Evolutionary conservation across 2,797 vertebrate species (phyloP), one percentile per base, ranked within the genome.

Genomic region (Odontamblyopus rebecca): DNA sequence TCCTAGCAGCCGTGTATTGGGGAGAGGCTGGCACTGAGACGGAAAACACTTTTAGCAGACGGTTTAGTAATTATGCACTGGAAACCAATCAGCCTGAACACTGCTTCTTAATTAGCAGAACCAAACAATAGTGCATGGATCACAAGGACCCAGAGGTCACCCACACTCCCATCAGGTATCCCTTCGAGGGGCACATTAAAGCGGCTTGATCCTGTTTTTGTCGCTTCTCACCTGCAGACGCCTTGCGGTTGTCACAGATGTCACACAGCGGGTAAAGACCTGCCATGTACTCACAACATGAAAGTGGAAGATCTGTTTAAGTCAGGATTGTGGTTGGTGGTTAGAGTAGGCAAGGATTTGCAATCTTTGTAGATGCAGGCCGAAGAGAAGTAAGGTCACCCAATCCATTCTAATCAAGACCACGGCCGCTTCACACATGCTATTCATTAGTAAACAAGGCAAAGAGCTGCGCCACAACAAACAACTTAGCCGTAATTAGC

Each of bases 31-130:
- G 89, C 81, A 72, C 80, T 88, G 82, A 75, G 83, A 91, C 70
- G 79, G 87, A 92, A 92, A 91, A 86, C 86, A 72, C 85, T 90
- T 90, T 89, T 85, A 82, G 90, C 90, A 93, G 91, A 90, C 87
- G 89, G 89, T 89, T 92, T 91, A 67, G 87, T 94, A 95, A 94
- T 94, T 94, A 92, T 88, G 92, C 89, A 93, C 88, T 93, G 89
- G 90, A 93, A 94, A 90, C 92, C 91, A 94, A 94, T 94, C 93
- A 94, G 88, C 89, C 89, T 83, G 89, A 94, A 93, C 92, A 90
- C 82, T 78, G 88, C 84, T 91, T 91, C 89, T 93, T 94, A 94
- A 95, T 95, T 94, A 94, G 91, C 88, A 85, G 89, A 90, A 90
- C 90, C 88, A 90, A 93, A 93, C 91, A 93, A 93, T 88, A 89